Percentiles rank a stretch among this genome's conserved stretches.
phyloP scores from a whole-genome alignment of 2,888 invertebrate species.

The Archips crataeganus region DNA sequence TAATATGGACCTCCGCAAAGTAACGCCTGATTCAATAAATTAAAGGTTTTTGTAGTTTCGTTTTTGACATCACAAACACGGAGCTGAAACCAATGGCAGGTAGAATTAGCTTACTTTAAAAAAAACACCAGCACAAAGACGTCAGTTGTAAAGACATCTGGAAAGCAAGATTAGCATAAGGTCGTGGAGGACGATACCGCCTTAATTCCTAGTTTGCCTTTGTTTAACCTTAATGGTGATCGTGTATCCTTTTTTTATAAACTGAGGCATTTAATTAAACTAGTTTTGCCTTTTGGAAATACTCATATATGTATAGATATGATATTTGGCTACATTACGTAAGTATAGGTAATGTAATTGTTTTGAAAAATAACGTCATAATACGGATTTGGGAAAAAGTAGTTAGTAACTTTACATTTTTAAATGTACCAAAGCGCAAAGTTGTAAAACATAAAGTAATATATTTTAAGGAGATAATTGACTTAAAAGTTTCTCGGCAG shows the following conservation, averaged over 20 bases:
- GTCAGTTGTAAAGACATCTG: not conserved
- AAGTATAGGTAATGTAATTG: not conserved
- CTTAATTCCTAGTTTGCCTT: not conserved
- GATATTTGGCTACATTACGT: not conserved
- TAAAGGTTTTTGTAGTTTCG: not conserved
- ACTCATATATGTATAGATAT: not conserved
- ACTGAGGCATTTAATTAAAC: not conserved
- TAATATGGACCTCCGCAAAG: too few relatives aligned
- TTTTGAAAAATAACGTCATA: too few relatives aligned
- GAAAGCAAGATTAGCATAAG: not conserved
- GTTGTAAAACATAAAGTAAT: slow-evolving; percentile 2
- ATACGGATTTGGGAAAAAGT: too few relatives aligned
- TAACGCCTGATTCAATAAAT: too few relatives aligned
- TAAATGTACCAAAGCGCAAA: not conserved
- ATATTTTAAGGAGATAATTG: slow-evolving; percentile 29
- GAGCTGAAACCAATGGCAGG: not conserved
- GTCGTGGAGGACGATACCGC: not conserved
- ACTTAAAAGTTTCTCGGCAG: slow-evolving; percentile 10
- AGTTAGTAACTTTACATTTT: too few relatives aligned
- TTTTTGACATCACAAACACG: not conserved
- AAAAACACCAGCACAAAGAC: not conserved
- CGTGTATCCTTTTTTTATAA: not conserved
- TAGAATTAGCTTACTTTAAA: not conserved
- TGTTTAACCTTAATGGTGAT: not conserved
- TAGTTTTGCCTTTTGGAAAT: not conserved